These are phyloP conservation scores for Passer domesticus DNA, from an alignment of 2,113 vertebrate species.

Conservation along the genomic window DNA sequence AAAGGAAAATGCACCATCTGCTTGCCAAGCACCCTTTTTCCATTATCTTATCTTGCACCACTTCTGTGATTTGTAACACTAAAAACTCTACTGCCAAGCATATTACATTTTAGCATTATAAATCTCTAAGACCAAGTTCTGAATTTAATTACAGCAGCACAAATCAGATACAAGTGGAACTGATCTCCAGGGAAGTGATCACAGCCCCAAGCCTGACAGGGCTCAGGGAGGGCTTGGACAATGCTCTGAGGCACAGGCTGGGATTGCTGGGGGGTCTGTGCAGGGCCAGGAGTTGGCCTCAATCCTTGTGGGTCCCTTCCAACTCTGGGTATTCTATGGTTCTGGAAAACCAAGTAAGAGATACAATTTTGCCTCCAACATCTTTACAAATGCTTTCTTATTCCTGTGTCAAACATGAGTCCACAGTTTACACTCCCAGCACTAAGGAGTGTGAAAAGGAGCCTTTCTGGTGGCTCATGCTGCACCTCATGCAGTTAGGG, in stretches of 20 bases:
- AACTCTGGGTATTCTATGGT: neutral
- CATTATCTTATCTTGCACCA: neutral
- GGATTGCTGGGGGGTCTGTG: neutral
- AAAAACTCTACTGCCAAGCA: neutral
- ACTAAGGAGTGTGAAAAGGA: neutral
- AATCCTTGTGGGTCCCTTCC: neutral
- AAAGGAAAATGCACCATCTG: neutral
- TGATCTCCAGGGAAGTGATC: neutral
- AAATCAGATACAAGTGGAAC: neutral
- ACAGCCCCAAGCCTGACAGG: neutral
- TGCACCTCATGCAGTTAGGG: neutral
- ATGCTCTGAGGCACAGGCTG: neutral
- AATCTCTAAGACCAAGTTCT: neutral
- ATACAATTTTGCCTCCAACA: neutral
- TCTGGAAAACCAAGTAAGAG: neutral
- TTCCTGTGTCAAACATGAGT: neutral
- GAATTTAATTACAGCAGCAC: neutral
- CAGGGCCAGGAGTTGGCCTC: neutral
- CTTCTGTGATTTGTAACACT: neutral
- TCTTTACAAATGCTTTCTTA: neutral
- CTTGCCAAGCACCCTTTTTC: neutral
- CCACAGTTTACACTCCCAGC: neutral
- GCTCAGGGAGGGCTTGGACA: neutral
- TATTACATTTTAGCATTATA: neutral
- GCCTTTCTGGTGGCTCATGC: neutral